Percentiles rank a stretch among this genome's conserved stretches.
These are phyloP conservation scores for Carduelis carduelis DNA, from an alignment of 2,797 vertebrate species.

Conservation along the genomic window DNA sequence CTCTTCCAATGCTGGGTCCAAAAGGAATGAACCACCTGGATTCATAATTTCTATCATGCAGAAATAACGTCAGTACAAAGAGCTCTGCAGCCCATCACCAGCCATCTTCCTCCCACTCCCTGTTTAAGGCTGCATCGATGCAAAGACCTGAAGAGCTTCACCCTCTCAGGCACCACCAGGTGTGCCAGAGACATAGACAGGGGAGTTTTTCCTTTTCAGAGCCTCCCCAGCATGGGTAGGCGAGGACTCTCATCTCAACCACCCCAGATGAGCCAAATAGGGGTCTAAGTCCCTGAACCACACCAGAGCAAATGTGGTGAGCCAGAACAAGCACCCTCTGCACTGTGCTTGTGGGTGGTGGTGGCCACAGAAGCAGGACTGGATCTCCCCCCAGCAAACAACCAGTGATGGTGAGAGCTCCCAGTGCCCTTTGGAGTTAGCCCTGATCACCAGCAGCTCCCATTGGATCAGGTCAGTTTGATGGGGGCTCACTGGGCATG, in stretches of 20 bases:
- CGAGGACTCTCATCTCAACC: background rate
- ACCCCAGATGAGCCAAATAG: background rate
- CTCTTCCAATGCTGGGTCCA: background rate
- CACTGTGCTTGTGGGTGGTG: rapidly evolving
- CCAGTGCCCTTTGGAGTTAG: background rate
- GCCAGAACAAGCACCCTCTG: rapidly evolving
- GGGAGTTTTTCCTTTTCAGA: background rate
- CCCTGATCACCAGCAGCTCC: background rate
- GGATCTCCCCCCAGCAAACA: background rate
- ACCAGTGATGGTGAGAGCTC: background rate
- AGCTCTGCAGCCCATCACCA: background rate
- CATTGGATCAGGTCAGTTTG: background rate
- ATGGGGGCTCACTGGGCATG: background rate
- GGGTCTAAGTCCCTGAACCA: no score
- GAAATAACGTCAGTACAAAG: background rate
- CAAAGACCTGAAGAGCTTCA: background rate
- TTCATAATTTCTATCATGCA: background rate
- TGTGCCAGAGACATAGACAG: background rate
- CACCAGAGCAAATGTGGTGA: background rate
- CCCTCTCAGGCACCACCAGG: background rate
- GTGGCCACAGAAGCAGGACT: background rate
- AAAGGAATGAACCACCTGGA: background rate
- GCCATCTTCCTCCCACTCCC: background rate
- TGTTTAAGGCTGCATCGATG: background rate
- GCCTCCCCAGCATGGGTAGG: background rate